Base-by-base conservation (phyloP, 1,140 invertebrate species). In the Gryon sp. region DNA sequence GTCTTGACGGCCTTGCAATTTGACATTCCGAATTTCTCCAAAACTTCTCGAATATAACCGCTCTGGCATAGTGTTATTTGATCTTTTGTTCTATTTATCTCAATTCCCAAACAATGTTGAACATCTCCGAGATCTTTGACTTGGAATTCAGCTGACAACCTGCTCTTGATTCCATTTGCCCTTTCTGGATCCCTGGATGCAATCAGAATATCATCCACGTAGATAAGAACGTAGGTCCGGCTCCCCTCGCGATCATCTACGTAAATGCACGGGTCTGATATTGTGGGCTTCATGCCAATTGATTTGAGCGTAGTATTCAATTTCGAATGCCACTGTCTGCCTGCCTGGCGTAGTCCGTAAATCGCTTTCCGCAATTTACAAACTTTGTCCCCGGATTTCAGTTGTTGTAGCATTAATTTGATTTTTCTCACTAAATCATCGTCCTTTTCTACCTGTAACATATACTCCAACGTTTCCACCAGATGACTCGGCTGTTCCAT, bases 11-110 rank as follows among this genome's bases (percentile, higher is more conserved):
- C 15, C 7, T 81, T 74, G 14, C 30, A 76, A 40, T 76, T 19
- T n/a, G 4, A 20, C 74, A 78, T 80, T 9, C 46, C 36, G 41
- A 72, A 80, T 28, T 45, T 40, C 18, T 66, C 22, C 6, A 78
- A 11, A 2, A 81, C 9, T 7, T 62, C 34, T 8, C 57, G 1
- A 6, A 46, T 50, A 46, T 81, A 80, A n/a, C 52, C 60, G 7
- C 4, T 26, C 34, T 80, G 80, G 45, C n/a, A 26, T 7, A 70
- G 18, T 9, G 7, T 20, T 19, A 62, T 16, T 57, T 24, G 1
- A 14, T 24, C 19, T 46, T 57, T 14, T 11, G 22, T 24, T 7
- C 7, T 3, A 3, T 24, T 7, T 7, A 24, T 7, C 22, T 24
- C 22, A 24, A 24, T 24, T 7, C 22, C 22, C 22, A 24, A 24